Evolutionary conservation across 2,888 invertebrate genomes (phyloP).

Genomic region (Mythimna lalbum): DNA sequence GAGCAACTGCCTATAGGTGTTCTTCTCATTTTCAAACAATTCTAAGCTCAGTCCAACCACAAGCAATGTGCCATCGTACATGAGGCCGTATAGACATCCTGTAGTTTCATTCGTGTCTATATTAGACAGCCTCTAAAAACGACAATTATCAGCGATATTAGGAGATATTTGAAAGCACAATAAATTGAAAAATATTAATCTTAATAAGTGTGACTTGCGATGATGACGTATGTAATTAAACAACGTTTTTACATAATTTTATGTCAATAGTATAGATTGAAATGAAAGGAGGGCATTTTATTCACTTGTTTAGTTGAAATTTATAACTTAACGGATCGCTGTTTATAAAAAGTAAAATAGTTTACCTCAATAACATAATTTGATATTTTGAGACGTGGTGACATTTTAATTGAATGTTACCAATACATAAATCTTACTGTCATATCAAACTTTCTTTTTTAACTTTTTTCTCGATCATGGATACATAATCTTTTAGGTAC

Average conservation of each 20-base stretch:
- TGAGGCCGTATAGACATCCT: constrained; percentile 94
- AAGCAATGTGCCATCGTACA: constrained; percentile 93
- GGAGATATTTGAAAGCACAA: not conserved
- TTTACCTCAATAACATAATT: constrained; percentile 93
- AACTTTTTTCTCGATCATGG: not conserved
- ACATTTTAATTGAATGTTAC: constrained; percentile 89
- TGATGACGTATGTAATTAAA: constrained; percentile 79
- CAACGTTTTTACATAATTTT: constrained; percentile 12
- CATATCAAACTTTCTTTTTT: not conserved
- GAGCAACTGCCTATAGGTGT: constrained; percentile 88
- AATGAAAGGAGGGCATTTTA: constrained; percentile 12
- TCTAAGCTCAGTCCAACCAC: constrained; percentile 93
- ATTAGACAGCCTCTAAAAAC: constrained; percentile 92
- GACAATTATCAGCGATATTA: constrained; percentile 25
- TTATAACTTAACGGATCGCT: not conserved
- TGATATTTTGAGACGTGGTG: constrained; percentile 94
- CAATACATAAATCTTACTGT: constrained; percentile 26
- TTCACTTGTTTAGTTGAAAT: not conserved
- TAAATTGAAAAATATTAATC: constrained; percentile 13
- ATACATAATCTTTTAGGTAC: too few relatives aligned
- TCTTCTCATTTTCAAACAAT: constrained; percentile 90
- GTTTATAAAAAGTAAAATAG: constrained; percentile 66
- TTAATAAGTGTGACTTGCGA: constrained; percentile 36
- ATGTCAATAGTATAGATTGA: not conserved
- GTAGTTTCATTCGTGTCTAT: constrained; percentile 91